phyloP scores from a whole-genome alignment of 2,113 vertebrate species.

The Toxotes jaculatrix region DNA sequence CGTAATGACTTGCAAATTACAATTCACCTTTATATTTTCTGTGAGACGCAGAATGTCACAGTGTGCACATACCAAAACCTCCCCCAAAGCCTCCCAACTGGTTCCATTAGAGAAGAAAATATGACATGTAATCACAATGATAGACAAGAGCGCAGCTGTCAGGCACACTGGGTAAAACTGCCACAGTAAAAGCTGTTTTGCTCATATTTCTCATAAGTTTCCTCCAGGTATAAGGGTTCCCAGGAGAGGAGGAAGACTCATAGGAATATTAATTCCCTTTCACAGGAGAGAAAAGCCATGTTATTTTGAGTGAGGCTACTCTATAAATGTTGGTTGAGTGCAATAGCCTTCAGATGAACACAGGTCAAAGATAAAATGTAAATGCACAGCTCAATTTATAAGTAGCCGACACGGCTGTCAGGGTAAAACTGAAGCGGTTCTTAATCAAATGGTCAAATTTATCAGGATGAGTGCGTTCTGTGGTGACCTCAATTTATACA shows the following conservation, averaged over 20 bases:
- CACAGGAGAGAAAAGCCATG: background rate
- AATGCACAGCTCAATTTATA: background rate
- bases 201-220: background rate
- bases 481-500: too few relatives aligned
- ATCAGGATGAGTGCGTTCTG: background rate
- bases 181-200: background rate
- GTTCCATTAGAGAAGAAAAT: background rate
- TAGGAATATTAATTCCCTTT: background rate
- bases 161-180: constrained; percentile 6
- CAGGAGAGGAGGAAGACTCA: constrained; percentile 13
- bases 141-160: background rate
- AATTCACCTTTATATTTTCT: constrained; percentile 24
- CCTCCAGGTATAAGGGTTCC: constrained; percentile 23
- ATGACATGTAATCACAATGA: background rate
- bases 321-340: constrained; percentile 11
- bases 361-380: constrained; percentile 36
- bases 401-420: background rate
- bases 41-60: background rate
- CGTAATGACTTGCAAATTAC: constrained; percentile 40
- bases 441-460: constrained; percentile 18
- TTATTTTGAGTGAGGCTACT: constrained; percentile 8
- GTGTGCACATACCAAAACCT: background rate
- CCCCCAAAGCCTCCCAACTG: background rate
- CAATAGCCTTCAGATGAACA: background rate
- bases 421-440: constrained; percentile 8